phyloP scores from a whole-genome alignment of 2,888 invertebrate genomes.

The Acanthacorydalis orientalis region DNA sequence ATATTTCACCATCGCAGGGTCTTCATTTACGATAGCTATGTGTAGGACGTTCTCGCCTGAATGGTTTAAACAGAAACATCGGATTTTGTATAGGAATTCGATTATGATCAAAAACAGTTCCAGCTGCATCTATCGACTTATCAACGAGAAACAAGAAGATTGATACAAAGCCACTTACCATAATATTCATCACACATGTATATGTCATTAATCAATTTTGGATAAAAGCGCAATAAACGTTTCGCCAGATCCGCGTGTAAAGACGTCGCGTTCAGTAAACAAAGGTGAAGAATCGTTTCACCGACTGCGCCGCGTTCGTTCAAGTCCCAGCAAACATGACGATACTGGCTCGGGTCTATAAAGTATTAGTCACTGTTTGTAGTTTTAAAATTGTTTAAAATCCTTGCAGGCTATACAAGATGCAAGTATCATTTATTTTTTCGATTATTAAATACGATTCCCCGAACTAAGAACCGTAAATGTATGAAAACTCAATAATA shows the following conservation, averaged over 20 bases:
- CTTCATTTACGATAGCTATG: conserved; percentile 96
- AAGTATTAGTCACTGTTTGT: not conserved
- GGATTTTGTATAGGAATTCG: too few relatives aligned
- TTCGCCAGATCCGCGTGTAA: conserved; percentile 88
- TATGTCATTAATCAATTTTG: conserved; percentile 89
- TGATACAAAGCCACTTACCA: too few relatives aligned
- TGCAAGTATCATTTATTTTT: too few relatives aligned
- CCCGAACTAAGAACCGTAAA: too few relatives aligned
- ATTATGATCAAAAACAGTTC: too few relatives aligned
- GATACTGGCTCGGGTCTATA: conserved; percentile 50
- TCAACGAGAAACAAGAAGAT: not conserved
- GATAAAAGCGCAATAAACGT: conserved; percentile 76
- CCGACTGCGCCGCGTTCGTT: conserved; percentile 89
- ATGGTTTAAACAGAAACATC: too few relatives aligned
- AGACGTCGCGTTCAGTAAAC: conserved; percentile 79
- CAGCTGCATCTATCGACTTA: not conserved
- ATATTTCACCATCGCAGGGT: conserved; percentile 93
- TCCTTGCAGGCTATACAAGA: conserved; percentile 27
- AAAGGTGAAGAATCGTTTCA: conserved; percentile 86
- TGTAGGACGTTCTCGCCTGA: conserved; percentile 92
- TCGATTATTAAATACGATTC: too few relatives aligned
- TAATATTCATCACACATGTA: conserved; percentile 96
- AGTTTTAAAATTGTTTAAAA: conserved; percentile 37
- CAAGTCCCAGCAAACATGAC: conserved; percentile 83
- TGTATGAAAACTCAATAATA: too few relatives aligned